These are phyloP conservation scores for Coracopsis vasa DNA, from an alignment of 2,113 vertebrate genomes.

Conservation along the genomic window DNA sequence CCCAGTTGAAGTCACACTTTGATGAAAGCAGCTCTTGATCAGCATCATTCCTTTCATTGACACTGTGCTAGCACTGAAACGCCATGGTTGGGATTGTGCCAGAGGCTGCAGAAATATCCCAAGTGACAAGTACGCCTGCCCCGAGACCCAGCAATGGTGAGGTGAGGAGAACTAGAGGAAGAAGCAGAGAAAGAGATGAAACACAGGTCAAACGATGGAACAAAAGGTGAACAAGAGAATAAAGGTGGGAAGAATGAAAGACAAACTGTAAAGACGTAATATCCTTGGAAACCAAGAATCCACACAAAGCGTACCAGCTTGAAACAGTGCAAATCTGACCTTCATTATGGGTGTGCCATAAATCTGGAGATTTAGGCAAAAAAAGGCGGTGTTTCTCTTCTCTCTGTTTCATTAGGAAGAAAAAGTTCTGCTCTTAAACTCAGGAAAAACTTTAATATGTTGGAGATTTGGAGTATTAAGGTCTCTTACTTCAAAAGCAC, in stretches of 20 bases:
- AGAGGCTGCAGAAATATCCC: not conserved
- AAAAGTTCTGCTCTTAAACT: not conserved
- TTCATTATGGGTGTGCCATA: not conserved
- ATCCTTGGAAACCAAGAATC: not conserved
- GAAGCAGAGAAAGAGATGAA: not conserved
- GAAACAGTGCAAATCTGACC: not conserved
- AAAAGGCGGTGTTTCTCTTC: accelerated
- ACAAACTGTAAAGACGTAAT: not conserved
- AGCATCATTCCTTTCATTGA: not conserved
- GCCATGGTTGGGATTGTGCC: accelerated
- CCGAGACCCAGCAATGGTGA: accelerated
- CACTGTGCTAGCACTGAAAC: accelerated
- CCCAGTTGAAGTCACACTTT: not conserved
- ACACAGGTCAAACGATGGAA: not conserved
- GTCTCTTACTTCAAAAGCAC: not conserved
- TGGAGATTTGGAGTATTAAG: not conserved
- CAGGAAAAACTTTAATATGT: not conserved
- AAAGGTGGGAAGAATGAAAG: not conserved
- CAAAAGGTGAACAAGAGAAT: not conserved
- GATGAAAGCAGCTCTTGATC: not conserved
- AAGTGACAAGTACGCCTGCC: accelerated
- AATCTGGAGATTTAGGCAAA: not conserved
- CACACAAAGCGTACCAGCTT: not conserved
- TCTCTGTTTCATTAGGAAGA: not conserved
- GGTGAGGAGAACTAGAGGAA: not conserved